Base-by-base conservation (phyloP, 2,888 invertebrate species). In the Desoria tigrina region DNA sequence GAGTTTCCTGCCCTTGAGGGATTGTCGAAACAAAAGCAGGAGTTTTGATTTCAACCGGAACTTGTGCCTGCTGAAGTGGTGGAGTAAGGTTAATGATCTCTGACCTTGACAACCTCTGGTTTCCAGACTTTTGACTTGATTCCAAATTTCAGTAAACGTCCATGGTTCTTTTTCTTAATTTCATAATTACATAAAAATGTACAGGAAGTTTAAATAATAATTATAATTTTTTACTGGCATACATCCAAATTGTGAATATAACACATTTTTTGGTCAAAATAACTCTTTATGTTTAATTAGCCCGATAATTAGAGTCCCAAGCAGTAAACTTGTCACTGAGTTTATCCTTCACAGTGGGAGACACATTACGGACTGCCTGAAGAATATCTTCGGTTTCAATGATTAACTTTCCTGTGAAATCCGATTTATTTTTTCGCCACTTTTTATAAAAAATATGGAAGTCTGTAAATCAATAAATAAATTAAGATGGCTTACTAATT, bases 381-480 rank as follows among this genome's bases (percentile, higher is more conserved):
- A 70, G 23, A 3, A 73, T 59, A 49, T 75, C 74, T 42, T 69
- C 66, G 4, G 72, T 73, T 9, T 63, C 59, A 24, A 75, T 56
- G 3, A 60, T 59, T 26, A 75, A 59, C 50, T 72, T 70, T 51
- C 66, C 75, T 75, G 45, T 23, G 61, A 63, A 27, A 39, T 23
- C 16, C 21, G 37, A 39, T 50, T 28, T 14, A 9, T 26, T 9
- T 9, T 39, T 39, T 39, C 9, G 9, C 16, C 16, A 11, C 9
- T 39, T 11, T 16, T 39, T 11, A 39, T 11, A 16, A 39, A 16
- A 11, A 39, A 39, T 11, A 11, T 9, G 39, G 39, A 39, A 39
- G 39, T 11, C 39, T 9, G 39, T 39, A 39, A 39, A 11, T 39
- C 9, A 11, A 21, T 11, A 54, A 24, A 54, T n/a, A n/a, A n/a